These are phyloP conservation scores for Temnothorax ravouxi DNA, from an alignment of 2,888 invertebrate genomes.

Conservation along the genomic window DNA sequence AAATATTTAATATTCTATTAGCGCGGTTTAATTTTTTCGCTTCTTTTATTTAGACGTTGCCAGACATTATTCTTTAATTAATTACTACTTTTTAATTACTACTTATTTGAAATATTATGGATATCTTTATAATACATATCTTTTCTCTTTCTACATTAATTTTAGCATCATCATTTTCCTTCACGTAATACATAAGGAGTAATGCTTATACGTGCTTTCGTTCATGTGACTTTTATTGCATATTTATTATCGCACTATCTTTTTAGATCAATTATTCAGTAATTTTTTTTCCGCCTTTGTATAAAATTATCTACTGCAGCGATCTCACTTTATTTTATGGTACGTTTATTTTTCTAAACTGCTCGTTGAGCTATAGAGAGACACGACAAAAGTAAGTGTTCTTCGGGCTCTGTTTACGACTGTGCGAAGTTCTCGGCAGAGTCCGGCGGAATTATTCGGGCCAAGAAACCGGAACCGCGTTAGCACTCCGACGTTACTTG, in stretches of 20 bases:
- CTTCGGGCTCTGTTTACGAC: conserved; percentile 65
- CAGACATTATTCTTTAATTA: conserved; percentile 3
- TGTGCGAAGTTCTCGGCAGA: conserved; percentile 65
- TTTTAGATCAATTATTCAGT: conserved; percentile 3
- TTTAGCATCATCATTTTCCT: background rate
- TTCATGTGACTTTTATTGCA: background rate
- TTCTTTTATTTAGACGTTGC: background rate
- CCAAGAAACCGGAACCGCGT: conserved; percentile 73
- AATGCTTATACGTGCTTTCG: background rate
- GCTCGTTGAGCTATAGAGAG: conserved; percentile 48
- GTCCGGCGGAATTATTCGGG: conserved; percentile 72
- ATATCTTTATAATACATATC: background rate
- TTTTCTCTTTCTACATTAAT: background rate
- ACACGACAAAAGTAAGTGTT: conserved; percentile 55
- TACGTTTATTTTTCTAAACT: conserved; percentile 42
- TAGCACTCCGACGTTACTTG: conserved; percentile 74
- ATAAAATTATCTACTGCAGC: conserved; percentile 9
- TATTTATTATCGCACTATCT: background rate
- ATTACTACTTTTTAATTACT: conserved; percentile 26
- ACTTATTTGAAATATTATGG: background rate
- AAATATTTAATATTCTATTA: conserved; percentile 55
- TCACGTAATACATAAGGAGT: background rate
- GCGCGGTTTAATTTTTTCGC: background rate
- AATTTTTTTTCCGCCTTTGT: background rate
- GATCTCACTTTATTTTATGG: conserved; percentile 27